Evolutionary conservation across 2,888 invertebrate genomes (phyloP).

Genomic region (Pyrrhia umbra): DNA sequence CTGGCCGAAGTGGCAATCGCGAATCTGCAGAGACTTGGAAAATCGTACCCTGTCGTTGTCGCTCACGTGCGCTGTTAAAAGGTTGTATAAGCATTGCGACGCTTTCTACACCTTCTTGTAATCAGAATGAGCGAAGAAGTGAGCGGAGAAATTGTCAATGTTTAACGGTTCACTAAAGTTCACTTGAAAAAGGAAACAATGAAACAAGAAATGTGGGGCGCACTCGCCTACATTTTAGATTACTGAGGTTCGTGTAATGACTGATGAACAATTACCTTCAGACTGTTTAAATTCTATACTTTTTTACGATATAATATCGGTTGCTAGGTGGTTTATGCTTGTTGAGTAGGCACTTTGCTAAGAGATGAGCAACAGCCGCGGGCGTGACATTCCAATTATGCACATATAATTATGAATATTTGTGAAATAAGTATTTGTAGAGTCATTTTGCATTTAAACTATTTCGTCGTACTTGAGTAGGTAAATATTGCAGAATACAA

Average conservation of each 20-base stretch:
- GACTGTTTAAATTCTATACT: conserved; percentile 17
- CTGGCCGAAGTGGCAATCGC: conserved; percentile 73
- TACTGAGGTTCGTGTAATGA: conserved; percentile 26
- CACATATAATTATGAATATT: conserved; percentile 24
- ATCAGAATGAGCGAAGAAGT: conserved; percentile 84
- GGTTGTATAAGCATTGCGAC: conserved; percentile 84
- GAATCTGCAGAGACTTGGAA: conserved; percentile 75
- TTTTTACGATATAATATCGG: conserved; percentile 9
- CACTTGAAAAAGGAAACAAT: conserved; percentile 76
- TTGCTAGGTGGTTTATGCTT: neutral
- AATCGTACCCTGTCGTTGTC: conserved; percentile 70
- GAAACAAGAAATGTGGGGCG: conserved; percentile 66
- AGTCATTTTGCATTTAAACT: conserved; percentile 12
- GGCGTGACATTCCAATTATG: conserved; percentile 38
- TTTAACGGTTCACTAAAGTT: conserved; percentile 80
- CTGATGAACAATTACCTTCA: conserved; percentile 36
- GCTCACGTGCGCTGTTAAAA: conserved; percentile 76
- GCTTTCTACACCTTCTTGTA: conserved; percentile 84
- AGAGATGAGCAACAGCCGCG: conserved; percentile 14
- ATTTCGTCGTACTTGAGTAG: conserved; percentile 8
- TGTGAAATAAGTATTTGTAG: conserved; percentile 20
- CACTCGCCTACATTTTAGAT: conserved; percentile 50
- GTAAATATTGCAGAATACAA: conserved; percentile 1
- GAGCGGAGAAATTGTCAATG: conserved; percentile 85
- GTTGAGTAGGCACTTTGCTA: conserved; percentile 4